phyloP scores from a whole-genome alignment of 2,113 vertebrate genomes.

The Myrmecophaga tridactyla region DNA sequence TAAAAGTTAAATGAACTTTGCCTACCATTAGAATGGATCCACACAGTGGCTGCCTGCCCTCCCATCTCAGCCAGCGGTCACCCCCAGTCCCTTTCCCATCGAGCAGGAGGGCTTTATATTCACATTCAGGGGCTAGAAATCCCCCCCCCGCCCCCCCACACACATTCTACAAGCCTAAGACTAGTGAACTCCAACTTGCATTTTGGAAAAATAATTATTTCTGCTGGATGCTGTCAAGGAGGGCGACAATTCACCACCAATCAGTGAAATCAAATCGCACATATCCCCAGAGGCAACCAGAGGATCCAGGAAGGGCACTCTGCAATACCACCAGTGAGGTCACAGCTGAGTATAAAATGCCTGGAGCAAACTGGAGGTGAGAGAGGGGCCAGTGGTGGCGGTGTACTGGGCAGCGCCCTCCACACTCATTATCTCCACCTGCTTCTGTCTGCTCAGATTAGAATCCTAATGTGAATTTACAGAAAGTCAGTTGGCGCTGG shows the following conservation, averaged over 20 bases:
- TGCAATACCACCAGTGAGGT: neutral
- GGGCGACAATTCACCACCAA: neutral
- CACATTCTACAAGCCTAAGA: neutral
- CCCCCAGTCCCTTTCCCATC: accelerated
- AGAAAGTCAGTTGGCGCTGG: neutral
- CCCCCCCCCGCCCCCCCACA: too few relatives aligned
- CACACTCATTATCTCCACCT: neutral
- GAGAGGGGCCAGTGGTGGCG: neutral
- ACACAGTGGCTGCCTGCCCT: neutral
- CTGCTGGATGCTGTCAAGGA: neutral
- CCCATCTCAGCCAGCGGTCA: neutral
- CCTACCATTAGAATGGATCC: accelerated
- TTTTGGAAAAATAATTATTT: neutral
- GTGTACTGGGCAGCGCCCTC: neutral
- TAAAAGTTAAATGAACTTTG: accelerated
- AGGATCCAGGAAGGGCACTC: neutral
- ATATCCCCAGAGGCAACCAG: neutral
- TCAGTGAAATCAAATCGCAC: neutral
- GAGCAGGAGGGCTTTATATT: neutral
- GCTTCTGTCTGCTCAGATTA: neutral
- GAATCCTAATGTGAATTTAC: neutral
- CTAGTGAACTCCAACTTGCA: neutral
- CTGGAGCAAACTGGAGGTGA: neutral
- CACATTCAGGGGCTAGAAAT: neutral
- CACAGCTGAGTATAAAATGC: conserved; percentile 22